Evolutionary conservation across 1,140 invertebrate genomes (phyloP), one percentile per base, ranked within the genome.

Genomic region (Pseudomyrmex cubaensis): DNA sequence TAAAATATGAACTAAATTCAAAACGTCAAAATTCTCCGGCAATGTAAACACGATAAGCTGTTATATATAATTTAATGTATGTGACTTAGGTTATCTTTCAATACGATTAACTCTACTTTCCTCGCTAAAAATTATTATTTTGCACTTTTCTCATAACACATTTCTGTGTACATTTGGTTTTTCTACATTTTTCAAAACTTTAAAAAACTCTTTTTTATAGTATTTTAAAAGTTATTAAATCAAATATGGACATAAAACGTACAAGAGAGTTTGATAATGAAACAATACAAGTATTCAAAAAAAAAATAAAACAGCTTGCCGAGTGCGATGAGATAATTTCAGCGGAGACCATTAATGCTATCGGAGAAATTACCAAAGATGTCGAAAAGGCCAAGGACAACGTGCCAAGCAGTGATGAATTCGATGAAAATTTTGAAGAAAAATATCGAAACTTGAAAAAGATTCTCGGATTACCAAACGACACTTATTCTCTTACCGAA

Each of bases 401-500:
- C 57, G 76, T 70, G 3, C 78, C 86, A 0, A 90, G 84, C 44
- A 83, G 80, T 56, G 92, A 93, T 50, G 92, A 92, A 44, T 82
- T 89, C 15, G 89, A 92, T 22, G 90, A 92, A 50, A 85, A 92
- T 52, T 67, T 93, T 9, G 85, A 92, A 46, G 78, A 89, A 15
- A 91, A 93, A 57, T 90, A 89, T 61, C 73, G 80, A 0, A 91
- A 90, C 17, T 61, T 94, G n/a, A 90, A 82, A 9, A 52, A 90
- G 8, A 35, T 87, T n/a, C 89, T 92, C 0, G 80, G 88, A 59
- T 22, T 94, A n/a, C 89, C 91, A 1, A 76, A 91, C 17, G 90
- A 93, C n/a, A 92, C 91, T 46, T 90, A 92, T 70, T 92, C 93
- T 0, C 72, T 93, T 10, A 92, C 91, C 4, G 86, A 87, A 72